phyloP scores from a whole-genome alignment of 2,113 vertebrate species.

The Synodontis membranacea region DNA sequence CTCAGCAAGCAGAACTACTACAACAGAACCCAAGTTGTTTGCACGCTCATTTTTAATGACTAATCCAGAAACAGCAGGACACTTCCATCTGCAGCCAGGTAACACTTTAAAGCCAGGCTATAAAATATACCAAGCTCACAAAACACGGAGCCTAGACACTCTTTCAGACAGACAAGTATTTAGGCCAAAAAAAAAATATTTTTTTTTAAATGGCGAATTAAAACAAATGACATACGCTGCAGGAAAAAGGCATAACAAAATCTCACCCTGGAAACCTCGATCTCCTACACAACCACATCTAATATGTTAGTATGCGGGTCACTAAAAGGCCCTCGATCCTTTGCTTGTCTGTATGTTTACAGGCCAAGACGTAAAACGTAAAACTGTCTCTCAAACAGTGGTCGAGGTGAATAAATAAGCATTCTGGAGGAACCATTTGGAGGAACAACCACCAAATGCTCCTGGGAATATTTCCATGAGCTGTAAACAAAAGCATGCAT shows the following conservation, averaged over 20 bases:
- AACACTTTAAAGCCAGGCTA: neutral
- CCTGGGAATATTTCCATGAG: constrained; percentile 34
- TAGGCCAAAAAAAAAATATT: constrained; percentile 12
- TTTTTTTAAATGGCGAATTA: constrained; percentile 23
- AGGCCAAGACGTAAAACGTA: constrained; percentile 5
- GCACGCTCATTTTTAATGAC: constrained; percentile 19
- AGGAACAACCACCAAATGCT: constrained; percentile 7
- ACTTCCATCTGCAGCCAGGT: constrained; percentile 16
- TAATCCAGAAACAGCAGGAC: constrained; percentile 24
- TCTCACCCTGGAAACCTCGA: constrained; percentile 41
- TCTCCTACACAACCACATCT: constrained; percentile 36
- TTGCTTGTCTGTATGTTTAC: constrained; percentile 8
- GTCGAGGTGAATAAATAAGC: constrained; percentile 27
- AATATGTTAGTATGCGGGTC: constrained; percentile 54
- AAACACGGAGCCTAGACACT: constrained; percentile 7
- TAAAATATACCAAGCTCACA: constrained; percentile 27
- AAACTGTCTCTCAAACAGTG: constrained; percentile 28
- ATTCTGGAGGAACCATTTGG: constrained; percentile 35
- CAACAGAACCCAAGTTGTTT: neutral
- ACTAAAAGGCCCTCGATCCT: constrained; percentile 37
- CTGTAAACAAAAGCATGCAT: constrained; percentile 25
- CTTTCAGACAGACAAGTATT: constrained; percentile 23
- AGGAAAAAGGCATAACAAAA: constrained; percentile 17
- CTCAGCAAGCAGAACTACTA: neutral
- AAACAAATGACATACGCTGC: constrained; percentile 18